phyloP scores from a whole-genome alignment of 2,888 invertebrate species.

The Temnothorax ravouxi region DNA sequence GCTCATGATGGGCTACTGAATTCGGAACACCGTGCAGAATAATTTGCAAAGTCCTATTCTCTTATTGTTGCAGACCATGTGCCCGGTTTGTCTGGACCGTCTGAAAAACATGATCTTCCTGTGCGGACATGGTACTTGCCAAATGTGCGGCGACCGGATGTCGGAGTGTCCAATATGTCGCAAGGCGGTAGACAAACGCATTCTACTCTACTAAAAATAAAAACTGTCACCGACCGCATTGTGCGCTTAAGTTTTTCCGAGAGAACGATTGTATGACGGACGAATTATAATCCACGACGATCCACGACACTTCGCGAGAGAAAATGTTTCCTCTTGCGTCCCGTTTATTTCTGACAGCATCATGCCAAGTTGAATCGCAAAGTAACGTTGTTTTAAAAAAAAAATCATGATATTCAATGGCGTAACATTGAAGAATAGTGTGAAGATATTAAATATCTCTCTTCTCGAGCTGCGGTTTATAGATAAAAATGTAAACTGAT shows the following conservation, averaged over 20 bases:
- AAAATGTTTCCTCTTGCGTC: neutral
- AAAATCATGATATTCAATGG: neutral
- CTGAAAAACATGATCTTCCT: slow-evolving; percentile 99
- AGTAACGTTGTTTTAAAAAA: neutral
- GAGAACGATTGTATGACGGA: neutral
- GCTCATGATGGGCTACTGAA: neutral
- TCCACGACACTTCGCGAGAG: slow-evolving; percentile 50
- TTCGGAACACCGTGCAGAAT: slow-evolving; percentile 10
- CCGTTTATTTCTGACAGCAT: slow-evolving; percentile 7
- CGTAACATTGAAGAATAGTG: slow-evolving; percentile 2
- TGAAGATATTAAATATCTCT: neutral
- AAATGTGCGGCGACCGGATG: slow-evolving; percentile 99
- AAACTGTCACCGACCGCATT: slow-evolving; percentile 22
- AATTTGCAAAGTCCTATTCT: slow-evolving; percentile 17
- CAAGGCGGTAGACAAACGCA: slow-evolving; percentile 98
- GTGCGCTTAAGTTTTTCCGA: slow-evolving; percentile 22
- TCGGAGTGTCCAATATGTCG: slow-evolving; percentile 99
- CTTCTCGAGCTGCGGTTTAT: neutral
- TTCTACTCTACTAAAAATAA: slow-evolving; percentile 92
- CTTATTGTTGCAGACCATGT: slow-evolving; percentile 94
- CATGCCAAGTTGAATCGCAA: neutral
- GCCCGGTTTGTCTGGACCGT: slow-evolving; percentile 98
- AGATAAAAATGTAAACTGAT: slow-evolving; percentile 10
- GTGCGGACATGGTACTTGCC: slow-evolving; percentile 99
- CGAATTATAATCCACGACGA: slow-evolving; percentile 64